Evolutionary conservation across 2,113 vertebrate genomes (phyloP).

Genomic region (Bufo gargarizans): DNA sequence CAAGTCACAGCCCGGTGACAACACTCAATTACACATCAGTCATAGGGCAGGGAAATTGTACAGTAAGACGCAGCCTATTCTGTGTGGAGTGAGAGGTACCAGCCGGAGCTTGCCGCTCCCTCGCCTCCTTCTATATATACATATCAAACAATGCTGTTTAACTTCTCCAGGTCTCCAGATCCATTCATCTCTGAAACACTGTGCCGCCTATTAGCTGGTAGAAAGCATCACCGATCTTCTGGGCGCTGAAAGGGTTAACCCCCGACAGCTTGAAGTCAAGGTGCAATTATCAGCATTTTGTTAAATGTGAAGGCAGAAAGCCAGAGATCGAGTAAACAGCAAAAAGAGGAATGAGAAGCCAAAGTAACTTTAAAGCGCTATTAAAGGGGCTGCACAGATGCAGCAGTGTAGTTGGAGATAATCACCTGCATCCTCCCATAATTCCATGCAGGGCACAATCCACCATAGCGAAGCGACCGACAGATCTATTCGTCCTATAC

Average conservation of each 20-base stretch:
- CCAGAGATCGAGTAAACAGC: neutral
- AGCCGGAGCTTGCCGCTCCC: neutral
- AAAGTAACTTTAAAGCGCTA: no score
- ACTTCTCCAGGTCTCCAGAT: neutral
- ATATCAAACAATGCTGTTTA: neutral
- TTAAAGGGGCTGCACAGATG: neutral
- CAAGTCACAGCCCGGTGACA: conserved; percentile 36
- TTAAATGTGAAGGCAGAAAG: conserved; percentile 7
- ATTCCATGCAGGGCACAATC: no score
- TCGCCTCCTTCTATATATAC: neutral
- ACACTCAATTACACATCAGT: conserved; percentile 49
- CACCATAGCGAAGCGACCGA: no score
- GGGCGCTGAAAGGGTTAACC: conserved; percentile 1
- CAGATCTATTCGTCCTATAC: no score
- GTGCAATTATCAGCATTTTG: conserved; percentile 28
- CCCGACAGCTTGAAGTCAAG: neutral
- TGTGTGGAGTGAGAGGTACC: conserved; percentile 5
- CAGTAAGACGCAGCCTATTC: conserved; percentile 28
- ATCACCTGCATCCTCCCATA: neutral
- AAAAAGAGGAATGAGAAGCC: neutral
- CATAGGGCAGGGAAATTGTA: conserved; percentile 44
- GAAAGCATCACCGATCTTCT: neutral
- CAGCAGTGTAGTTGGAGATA: neutral
- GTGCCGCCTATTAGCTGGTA: neutral
- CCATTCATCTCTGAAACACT: no score